These are phyloP conservation scores for Notoglanidium macrostoma DNA, from an alignment of 2,797 vertebrate species.

Conservation along the genomic window DNA sequence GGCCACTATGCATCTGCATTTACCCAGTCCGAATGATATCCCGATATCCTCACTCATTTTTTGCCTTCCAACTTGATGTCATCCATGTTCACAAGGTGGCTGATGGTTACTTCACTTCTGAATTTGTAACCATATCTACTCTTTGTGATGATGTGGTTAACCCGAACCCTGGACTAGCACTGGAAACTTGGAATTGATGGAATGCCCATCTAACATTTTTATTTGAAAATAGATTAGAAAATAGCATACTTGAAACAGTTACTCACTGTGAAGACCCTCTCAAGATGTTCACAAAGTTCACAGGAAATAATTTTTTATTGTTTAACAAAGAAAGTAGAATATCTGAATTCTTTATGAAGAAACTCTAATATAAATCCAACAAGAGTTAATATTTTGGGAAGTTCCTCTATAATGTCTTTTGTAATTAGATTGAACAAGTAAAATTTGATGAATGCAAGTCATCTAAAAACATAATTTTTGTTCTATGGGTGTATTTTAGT, in stretches of 20 bases:
- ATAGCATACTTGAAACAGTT: background rate
- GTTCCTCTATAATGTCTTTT: background rate
- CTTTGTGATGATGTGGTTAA: no score
- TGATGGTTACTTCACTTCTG: no score
- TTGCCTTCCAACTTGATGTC: no score
- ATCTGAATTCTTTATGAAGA: no score
- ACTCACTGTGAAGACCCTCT: background rate
- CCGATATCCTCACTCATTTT: no score
- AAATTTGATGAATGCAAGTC: background rate
- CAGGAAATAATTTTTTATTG: background rate
- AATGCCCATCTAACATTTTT: background rate
- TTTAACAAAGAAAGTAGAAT: background rate
- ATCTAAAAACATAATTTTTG: background rate
- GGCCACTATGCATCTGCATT: no score
- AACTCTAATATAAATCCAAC: background rate
- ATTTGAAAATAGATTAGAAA: no score
- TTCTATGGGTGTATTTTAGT: background rate
- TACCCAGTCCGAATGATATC: no score
- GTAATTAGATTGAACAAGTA: background rate
- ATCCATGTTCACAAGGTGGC: no score
- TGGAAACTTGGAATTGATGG: no score
- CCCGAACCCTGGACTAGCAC: no score
- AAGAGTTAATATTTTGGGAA: background rate
- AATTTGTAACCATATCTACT: no score
- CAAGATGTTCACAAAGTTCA: background rate